phyloP scores from a whole-genome alignment of 2,113 vertebrate genomes.

The Hypocryptadius cinnamomeus region DNA sequence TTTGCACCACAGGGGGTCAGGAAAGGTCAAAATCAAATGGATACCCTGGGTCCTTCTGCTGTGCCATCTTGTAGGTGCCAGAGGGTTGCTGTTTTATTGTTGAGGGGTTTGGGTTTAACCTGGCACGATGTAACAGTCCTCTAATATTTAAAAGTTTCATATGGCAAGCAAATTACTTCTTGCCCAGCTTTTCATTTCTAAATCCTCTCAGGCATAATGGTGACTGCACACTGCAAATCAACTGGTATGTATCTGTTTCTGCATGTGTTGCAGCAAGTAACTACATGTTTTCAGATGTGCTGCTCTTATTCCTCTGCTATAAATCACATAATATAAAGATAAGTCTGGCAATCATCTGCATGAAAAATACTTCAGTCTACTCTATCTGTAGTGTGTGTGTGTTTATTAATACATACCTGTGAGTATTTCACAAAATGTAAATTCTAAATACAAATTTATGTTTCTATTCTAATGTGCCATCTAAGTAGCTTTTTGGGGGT shows the following conservation, averaged over 20 bases:
- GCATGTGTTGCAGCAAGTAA: not conserved
- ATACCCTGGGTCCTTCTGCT: not conserved
- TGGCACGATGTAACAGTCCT: not conserved
- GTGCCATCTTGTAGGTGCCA: not conserved
- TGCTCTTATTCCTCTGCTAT: not conserved
- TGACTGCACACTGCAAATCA: not conserved
- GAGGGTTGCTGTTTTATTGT: not conserved
- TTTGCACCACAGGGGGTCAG: not conserved
- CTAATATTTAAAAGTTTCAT: not conserved
- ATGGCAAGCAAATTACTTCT: not conserved
- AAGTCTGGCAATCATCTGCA: not conserved
- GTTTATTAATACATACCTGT: not conserved
- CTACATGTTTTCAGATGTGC: not conserved
- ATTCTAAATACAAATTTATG: not conserved
- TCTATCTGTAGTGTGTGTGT: not conserved
- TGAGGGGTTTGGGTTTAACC: not conserved
- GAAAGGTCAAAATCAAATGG: not conserved
- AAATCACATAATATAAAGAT: not conserved
- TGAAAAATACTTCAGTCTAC: not conserved
- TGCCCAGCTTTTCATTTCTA: not conserved
- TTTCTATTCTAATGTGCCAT: not conserved
- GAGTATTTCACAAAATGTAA: not conserved
- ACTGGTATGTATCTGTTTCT: rapidly evolving
- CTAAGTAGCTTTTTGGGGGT: not conserved
- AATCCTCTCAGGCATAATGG: not conserved